phyloP scores from a whole-genome alignment of 2,113 vertebrate species.

The Urocitellus parryii region DNA sequence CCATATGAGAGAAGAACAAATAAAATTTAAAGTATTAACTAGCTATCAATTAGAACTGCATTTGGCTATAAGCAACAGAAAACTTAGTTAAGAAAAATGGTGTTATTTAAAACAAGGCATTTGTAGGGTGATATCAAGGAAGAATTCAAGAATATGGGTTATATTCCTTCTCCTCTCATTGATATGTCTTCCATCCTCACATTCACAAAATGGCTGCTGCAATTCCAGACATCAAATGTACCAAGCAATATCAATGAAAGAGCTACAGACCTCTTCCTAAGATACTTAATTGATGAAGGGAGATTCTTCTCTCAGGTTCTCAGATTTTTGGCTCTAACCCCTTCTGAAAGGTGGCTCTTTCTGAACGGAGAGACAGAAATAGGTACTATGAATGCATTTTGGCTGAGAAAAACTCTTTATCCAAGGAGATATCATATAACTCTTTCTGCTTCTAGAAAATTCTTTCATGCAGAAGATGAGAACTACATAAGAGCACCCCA shows the following conservation, averaged over 20 bases:
- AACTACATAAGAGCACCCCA: background rate
- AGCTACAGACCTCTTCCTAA: background rate
- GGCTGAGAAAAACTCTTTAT: background rate
- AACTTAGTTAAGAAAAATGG: background rate
- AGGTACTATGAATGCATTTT: background rate
- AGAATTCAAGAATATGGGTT: background rate
- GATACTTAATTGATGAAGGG: background rate
- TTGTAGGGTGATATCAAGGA: background rate
- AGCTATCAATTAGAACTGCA: background rate
- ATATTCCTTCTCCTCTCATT: background rate
- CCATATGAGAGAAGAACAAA: background rate
- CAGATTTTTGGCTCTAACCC: background rate
- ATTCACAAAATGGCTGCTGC: background rate
- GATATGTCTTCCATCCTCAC: background rate
- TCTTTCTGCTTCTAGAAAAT: background rate
- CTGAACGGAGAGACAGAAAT: background rate
- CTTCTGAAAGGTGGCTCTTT: background rate
- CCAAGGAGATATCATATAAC: background rate
- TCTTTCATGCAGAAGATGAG: background rate
- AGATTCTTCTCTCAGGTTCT: background rate
- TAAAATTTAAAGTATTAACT: background rate
- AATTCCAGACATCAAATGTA: background rate
- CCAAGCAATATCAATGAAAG: background rate
- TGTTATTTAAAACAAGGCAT: background rate
- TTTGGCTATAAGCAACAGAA: background rate